These are phyloP conservation scores for Abrostola tripartita DNA, from an alignment of 2,888 invertebrate genomes.

Conservation along the genomic window DNA sequence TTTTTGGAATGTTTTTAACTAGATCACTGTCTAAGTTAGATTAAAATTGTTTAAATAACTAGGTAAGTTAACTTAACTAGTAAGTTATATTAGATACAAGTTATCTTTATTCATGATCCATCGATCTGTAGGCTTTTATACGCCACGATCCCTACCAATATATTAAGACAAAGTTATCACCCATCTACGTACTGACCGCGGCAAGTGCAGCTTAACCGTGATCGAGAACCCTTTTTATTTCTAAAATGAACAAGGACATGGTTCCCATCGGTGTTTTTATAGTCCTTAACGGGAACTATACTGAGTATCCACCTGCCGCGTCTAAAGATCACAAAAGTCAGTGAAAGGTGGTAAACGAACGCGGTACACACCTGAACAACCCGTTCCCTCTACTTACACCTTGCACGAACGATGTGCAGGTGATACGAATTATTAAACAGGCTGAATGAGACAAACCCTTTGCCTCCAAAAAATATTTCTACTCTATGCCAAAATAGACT, in stretches of 20 bases:
- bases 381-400: constrained; percentile 35
- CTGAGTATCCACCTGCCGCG: constrained; percentile 30
- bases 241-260: no score
- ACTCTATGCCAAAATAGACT: constrained; percentile 15
- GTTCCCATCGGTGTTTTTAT: neutral
- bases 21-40: neutral
- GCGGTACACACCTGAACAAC: constrained; percentile 35
- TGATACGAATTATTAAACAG: constrained; percentile 25
- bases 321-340: constrained; percentile 34
- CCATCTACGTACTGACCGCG: no score
- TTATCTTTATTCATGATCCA: no score
- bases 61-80: no score
- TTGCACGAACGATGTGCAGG: constrained; percentile 29
- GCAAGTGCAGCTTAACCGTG: no score
- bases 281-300: constrained; percentile 8
- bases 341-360: constrained; percentile 35
- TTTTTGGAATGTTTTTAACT: constrained; percentile 3
- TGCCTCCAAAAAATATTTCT: constrained; percentile 3
- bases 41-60: no score
- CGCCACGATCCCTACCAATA: neutral
- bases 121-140: neutral
- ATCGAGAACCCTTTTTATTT: no score
- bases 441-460: constrained; percentile 12
- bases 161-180: no score
- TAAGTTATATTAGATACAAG: no score